Evolutionary conservation across 2,113 vertebrate species (phyloP).

Genomic region (Laticauda laticaudata): DNA sequence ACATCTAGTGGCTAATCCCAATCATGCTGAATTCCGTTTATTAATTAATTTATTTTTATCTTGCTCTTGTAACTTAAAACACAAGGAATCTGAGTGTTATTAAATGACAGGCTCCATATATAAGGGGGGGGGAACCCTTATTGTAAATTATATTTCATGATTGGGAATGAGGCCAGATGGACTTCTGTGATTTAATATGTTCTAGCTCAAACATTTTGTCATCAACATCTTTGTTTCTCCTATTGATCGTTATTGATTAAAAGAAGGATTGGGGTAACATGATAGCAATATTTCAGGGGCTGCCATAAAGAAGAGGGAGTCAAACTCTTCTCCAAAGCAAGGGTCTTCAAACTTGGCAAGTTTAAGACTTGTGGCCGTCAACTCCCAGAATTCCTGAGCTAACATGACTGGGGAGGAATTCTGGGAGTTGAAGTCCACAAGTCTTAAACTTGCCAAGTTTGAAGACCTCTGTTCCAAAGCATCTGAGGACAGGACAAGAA

Average conservation of each 20-base stretch:
- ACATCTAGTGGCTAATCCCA: conserved; percentile 17
- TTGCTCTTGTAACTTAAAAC: background rate
- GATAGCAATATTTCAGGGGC: too few species aligned
- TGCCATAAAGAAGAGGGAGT: too few species aligned
- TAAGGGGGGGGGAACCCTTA: background rate
- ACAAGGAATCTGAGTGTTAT: background rate
- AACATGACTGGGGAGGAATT: too few species aligned
- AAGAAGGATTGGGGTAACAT: too few species aligned
- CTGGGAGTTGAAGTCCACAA: too few species aligned
- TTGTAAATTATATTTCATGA: background rate
- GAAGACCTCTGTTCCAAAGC: too few species aligned
- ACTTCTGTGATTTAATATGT: background rate
- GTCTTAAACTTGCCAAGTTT: too few species aligned
- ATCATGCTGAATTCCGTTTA: conserved; percentile 8
- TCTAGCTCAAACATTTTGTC: background rate
- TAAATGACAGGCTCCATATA: background rate
- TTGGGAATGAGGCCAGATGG: background rate
- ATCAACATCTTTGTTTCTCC: background rate
- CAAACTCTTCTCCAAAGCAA: too few species aligned
- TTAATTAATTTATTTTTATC: background rate
- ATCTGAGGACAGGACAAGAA: too few species aligned
- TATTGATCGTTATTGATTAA: background rate
- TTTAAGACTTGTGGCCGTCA: too few species aligned
- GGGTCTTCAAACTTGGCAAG: too few species aligned
- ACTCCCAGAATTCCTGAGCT: too few species aligned